Evolutionary conservation across 2,797 vertebrate genomes (phyloP).

Genomic region (Microctenopoma stevenorrisi): DNA sequence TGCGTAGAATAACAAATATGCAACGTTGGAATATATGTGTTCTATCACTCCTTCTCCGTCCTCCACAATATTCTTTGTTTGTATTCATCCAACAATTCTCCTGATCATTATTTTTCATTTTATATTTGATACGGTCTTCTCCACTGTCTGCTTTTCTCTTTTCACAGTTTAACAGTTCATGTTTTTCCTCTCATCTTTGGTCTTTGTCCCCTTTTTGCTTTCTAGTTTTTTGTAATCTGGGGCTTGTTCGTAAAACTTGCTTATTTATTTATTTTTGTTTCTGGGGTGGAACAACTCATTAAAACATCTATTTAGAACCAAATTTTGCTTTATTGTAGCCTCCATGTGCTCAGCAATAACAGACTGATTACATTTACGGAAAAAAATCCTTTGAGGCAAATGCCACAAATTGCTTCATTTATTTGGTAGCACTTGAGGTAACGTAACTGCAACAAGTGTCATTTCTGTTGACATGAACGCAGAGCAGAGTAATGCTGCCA

Average conservation of each 20-base stretch:
- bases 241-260: conserved; percentile 18
- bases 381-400: conserved; percentile 45
- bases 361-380: conserved; percentile 44
- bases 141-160: conserved; percentile 10
- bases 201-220: not conserved
- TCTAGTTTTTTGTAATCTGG: conserved; percentile 20
- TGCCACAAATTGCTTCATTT: conserved; percentile 59
- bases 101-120: no score
- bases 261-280: conserved; percentile 28
- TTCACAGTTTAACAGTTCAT: conserved; percentile 12
- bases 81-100: conserved; percentile 9
- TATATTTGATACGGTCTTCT: conserved; percentile 27
- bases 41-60: not conserved
- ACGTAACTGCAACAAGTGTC: conserved; percentile 37
- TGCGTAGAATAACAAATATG: conserved; percentile 7
- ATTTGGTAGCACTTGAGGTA: conserved; percentile 47
- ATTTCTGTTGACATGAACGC: conserved; percentile 36
- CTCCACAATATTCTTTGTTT: conserved; percentile 1
- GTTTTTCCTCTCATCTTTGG: not conserved
- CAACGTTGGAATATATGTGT: conserved; percentile 10
- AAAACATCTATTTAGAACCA: conserved; percentile 32
- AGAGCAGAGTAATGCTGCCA: conserved; percentile 11
- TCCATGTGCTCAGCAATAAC: conserved; percentile 23
- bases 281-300: conserved; percentile 30
- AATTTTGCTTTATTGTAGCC: conserved; percentile 33